phyloP scores from a whole-genome alignment of 2,113 vertebrate genomes.

The Grus americana region DNA sequence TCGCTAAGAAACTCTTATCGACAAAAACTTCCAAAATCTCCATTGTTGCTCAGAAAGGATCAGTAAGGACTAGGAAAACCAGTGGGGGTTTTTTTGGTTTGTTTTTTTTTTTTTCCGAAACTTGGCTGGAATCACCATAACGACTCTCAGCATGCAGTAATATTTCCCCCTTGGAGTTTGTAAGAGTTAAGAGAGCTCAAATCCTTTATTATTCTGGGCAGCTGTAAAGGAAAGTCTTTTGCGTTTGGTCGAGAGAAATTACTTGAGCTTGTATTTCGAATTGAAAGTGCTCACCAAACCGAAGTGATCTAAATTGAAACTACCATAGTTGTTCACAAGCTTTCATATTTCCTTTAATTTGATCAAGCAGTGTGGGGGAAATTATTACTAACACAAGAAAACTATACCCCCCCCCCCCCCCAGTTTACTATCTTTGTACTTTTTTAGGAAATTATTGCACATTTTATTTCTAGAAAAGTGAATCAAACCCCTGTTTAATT shows the following conservation, averaged over 20 bases:
- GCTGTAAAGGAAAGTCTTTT: slow-evolving; percentile 61
- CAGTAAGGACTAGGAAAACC: neutral
- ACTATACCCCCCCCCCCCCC: neutral
- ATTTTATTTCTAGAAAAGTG: neutral
- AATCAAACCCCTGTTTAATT: neutral
- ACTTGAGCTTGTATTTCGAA: neutral
- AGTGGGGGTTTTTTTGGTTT: neutral
- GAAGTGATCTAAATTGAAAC: neutral
- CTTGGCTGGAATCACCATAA: neutral
- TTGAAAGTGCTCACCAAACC: neutral
- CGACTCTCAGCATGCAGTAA: slow-evolving; percentile 18
- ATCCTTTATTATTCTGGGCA: slow-evolving; percentile 67
- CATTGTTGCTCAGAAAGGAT: neutral
- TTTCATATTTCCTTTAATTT: neutral
- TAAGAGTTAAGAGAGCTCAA: slow-evolving; percentile 57
- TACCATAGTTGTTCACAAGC: neutral
- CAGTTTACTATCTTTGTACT: neutral
- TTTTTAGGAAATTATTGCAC: neutral
- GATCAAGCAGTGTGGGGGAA: neutral
- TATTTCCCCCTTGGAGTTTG: slow-evolving; percentile 52
- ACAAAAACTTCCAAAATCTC: neutral
- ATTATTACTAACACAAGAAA: neutral
- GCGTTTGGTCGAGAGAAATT: slow-evolving; percentile 1
- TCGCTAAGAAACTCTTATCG: neutral
- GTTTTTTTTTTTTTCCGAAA: neutral